Evolutionary conservation across 1,140 invertebrate genomes (phyloP), one percentile per base, ranked within the genome.

Genomic region (Drosophila serrata): DNA sequence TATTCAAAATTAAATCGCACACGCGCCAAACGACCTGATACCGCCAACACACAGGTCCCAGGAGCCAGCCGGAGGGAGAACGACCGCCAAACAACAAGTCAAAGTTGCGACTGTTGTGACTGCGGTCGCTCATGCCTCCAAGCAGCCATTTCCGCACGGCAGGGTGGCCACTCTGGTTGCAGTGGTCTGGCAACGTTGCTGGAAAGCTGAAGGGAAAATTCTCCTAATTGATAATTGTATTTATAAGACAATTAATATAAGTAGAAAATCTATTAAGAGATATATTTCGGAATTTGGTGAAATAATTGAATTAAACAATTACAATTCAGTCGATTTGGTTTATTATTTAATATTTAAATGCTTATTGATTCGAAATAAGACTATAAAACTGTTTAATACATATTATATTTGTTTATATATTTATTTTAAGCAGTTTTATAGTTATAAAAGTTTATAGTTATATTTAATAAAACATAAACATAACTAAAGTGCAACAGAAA

Each of bases 31-130:
- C 9, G 13, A 24, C 12, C 15, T 12, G 17, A 64, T 24, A 24
- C 11, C 24, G 4, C 15, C 24, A 35, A 49, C 43, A n/a, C 8
- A 15, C 37, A 51, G 45, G 45, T 40, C 22, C 45, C 58, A 46
- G 22, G 42, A 49, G 42, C 27, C 39, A 49, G 46, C 17, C 39
- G 39, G 42, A 62, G 17, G 51, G 51, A 53, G 57, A 58, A 35
- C 74, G 63, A 79, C 79, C 77, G 65, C 55, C 65, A 45, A 68
- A 67, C 57, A 76, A 75, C 72, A 79, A 72, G 76, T 65, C 79
- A 79, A 76, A 75, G 65, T 75, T 63, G 57, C 76, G 73, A 81
- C 79, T 81, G 65, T 76, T 65, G 31, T 45, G 62, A 13, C 61
- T 65, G 31, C 55, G 15, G 35, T 19, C 17, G 57, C 40, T 8